Percentiles rank a stretch among this genome's conserved stretches.
Conservation (phyloP, 1,140 invertebrate species). For the Drosophila quadrilineata region DNA sequence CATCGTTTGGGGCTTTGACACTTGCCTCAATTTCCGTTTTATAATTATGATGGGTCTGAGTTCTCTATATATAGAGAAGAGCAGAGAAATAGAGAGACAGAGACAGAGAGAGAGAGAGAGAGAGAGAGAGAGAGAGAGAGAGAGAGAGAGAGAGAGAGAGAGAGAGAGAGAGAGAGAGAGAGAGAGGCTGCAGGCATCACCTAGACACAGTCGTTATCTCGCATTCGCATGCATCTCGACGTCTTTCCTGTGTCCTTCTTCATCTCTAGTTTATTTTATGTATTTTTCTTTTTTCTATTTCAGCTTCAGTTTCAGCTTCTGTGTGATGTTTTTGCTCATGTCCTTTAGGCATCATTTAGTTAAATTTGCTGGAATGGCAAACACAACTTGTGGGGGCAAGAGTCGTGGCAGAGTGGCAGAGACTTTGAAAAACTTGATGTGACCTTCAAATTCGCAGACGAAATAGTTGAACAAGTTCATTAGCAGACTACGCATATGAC, state of each 20-base stretch:
- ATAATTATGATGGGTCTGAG: slow-evolving; percentile 51
- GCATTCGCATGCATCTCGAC: slow-evolving; percentile 18
- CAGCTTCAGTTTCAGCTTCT: no score
- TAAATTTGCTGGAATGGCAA: slow-evolving; percentile 4
- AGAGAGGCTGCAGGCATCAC: neutral
- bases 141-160: neutral
- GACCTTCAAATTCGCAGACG: slow-evolving; percentile 16
- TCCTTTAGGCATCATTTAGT: slow-evolving; percentile 17
- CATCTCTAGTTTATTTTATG: no score
- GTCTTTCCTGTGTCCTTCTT: slow-evolving; percentile 20
- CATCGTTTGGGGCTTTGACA: slow-evolving; percentile 29
- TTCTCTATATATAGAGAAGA: no score
- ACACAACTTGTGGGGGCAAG: neutral
- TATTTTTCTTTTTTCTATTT: neutral
- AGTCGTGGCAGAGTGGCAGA: neutral
- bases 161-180: neutral
- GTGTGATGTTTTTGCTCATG: slow-evolving; percentile 18
- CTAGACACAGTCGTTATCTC: slow-evolving; percentile 23
- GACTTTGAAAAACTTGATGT: neutral
- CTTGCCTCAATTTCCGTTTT: slow-evolving; percentile 62
- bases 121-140: neutral
- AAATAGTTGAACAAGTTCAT: slow-evolving; percentile 23
- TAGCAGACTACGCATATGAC: slow-evolving; percentile 1
- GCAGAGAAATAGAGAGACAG: neutral
- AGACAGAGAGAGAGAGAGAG: neutral